Base-by-base conservation (phyloP, 2,797 vertebrate species). In the Psittacula echo region DNA sequence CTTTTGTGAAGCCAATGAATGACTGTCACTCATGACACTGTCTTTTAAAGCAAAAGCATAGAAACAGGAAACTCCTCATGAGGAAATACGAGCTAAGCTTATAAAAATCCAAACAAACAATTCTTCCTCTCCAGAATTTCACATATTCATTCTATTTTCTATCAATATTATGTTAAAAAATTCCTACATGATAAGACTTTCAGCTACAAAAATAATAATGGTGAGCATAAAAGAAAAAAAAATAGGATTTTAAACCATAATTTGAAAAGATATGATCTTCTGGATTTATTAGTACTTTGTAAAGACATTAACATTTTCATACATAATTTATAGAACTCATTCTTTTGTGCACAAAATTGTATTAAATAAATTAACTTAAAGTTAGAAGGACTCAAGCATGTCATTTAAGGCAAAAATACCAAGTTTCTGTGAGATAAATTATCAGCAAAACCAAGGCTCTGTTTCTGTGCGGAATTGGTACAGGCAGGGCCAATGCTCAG, bases 351-450 rank as follows among this genome's bases (percentile, higher is more conserved):
- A 98, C 97, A 98, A 98, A 98, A 98, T 98, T 98, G 95, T 97
- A 97, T 98, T 98, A 98, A 99, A 99, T 99, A 99, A 99, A 99
- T 99, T 98, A 99, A 99, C 97, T 98, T 97, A 98, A 97, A 98
- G 98, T 98, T 98, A 98, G 97, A 97, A 98, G 98, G 98, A 98
- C 97, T 99, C 98, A 99, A 99, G 98, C 98, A 98, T 98, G 95
- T 98, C 91, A 97, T 98, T 99, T 99, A 99, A 99, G 99, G 99
- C 99, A 98, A 98, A 98, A 97, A 97, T 96, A 97, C 95, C 95
- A 98, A 98, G 97, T 98, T 98, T 98, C 98, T 86, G 84, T 97
- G 97, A 98, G 98, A 98, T 98, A 98, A 98, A 97, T 98, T 98
- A 98, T 97, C 97, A 98, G 97, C 97, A 97, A 97, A 97, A 96